phyloP scores from a whole-genome alignment of 2,888 invertebrate genomes.

The Conops quadrifasciatus region DNA sequence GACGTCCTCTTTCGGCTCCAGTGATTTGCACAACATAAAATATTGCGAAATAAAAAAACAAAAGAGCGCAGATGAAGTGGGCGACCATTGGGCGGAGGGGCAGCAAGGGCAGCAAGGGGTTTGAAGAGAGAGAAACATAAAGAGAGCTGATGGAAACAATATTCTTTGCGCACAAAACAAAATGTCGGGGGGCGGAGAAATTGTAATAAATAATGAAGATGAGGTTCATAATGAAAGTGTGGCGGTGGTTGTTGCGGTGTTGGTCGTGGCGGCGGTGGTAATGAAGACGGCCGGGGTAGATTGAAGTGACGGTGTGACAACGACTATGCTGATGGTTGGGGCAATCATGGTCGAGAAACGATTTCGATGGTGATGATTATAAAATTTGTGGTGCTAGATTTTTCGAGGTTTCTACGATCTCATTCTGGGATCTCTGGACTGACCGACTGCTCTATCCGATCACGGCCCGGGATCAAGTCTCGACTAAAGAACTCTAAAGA shows the following conservation, averaged over 20 bases:
- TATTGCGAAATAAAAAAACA: not conserved
- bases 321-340: no score
- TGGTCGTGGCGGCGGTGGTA: not conserved
- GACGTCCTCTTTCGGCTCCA: no score
- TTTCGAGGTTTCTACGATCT: no score
- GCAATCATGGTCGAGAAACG: no score
- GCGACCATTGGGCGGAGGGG: not conserved
- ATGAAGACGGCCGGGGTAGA: no score
- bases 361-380: no score
- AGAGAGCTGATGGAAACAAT: not conserved
- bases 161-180: not conserved
- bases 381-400: no score
- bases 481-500: no score
- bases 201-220: conserved; percentile 16
- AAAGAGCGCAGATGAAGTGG: not conserved
- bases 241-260: not conserved
- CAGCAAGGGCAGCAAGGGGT: not conserved
- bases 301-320: no score
- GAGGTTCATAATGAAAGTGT: conserved; percentile 3
- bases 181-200: conserved; percentile 7
- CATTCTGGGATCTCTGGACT: no score
- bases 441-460: no score
- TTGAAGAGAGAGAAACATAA: not conserved
- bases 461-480: no score
- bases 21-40: not conserved